Evolutionary conservation across 2,113 vertebrate genomes (phyloP).

Genomic region (Pomatorhinus ruficollis): DNA sequence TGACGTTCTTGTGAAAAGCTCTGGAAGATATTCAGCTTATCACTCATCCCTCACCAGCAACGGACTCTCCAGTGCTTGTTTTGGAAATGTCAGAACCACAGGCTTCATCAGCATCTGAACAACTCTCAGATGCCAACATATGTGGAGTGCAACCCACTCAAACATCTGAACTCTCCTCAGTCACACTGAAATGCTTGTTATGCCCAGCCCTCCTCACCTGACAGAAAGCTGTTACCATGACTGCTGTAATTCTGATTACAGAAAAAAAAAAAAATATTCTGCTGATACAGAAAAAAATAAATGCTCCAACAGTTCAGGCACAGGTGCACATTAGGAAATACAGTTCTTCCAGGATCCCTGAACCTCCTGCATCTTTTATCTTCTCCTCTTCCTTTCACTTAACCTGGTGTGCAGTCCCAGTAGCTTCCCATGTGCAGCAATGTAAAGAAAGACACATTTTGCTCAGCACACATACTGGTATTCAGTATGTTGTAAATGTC

Average conservation of each 20-base stretch:
- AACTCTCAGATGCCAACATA: background rate
- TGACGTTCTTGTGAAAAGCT: background rate
- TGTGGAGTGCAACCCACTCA: background rate
- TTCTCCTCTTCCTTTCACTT: background rate
- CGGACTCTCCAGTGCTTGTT: background rate
- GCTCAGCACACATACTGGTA: background rate
- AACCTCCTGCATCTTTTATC: background rate
- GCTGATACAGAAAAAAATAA: background rate
- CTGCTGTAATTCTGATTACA: background rate
- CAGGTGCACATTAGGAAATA: background rate
- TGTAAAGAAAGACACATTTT: background rate
- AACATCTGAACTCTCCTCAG: background rate
- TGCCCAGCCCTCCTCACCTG: background rate
- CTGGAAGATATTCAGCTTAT: background rate
- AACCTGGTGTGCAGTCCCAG: too few species aligned
- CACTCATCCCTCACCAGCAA: background rate
- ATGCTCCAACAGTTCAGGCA: background rate
- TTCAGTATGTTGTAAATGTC: accelerated
- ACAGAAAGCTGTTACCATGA: background rate
- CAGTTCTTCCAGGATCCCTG: background rate
- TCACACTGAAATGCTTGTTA: background rate
- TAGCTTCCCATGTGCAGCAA: accelerated
- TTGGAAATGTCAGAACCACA: background rate
- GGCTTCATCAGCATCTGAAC: background rate
- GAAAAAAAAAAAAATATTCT: too few species aligned